These are phyloP conservation scores for Delichon dasypus DNA, from an alignment of 2,797 vertebrate genomes.

Conservation along the genomic window DNA sequence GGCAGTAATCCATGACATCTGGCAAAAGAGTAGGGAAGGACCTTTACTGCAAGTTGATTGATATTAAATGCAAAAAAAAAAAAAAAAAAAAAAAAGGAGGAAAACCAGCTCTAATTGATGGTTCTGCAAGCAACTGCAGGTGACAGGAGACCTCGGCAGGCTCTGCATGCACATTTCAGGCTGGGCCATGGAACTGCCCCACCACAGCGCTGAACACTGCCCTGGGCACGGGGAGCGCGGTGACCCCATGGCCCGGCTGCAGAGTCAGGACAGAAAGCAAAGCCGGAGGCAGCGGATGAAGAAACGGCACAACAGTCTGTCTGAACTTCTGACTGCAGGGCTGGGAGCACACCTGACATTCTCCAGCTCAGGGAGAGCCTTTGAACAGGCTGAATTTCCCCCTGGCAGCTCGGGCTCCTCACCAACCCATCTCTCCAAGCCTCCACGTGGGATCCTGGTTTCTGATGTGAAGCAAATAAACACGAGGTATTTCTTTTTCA, in stretches of 20 bases:
- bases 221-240: fast-evolving
- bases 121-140: slow-evolving; percentile 21
- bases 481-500: background rate
- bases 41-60: slow-evolving; percentile 56
- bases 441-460: background rate
- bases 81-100: background rate
- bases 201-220: background rate
- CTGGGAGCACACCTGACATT: background rate
- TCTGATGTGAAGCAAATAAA: background rate
- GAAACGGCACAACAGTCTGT: background rate
- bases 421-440: background rate
- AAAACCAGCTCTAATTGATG: background rate
- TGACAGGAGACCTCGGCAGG: background rate
- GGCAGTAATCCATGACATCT: slow-evolving; percentile 68
- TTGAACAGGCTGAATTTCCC: fast-evolving
- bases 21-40: slow-evolving; percentile 54
- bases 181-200: fast-evolving
- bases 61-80: slow-evolving; percentile 27
- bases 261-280: background rate
- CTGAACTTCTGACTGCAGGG: background rate
- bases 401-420: fast-evolving
- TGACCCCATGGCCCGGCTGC: fast-evolving
- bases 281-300: background rate
- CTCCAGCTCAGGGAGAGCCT: background rate
- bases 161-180: background rate